phyloP scores from a whole-genome alignment of 2,888 invertebrate genomes.

The Sussaba pulchella region DNA sequence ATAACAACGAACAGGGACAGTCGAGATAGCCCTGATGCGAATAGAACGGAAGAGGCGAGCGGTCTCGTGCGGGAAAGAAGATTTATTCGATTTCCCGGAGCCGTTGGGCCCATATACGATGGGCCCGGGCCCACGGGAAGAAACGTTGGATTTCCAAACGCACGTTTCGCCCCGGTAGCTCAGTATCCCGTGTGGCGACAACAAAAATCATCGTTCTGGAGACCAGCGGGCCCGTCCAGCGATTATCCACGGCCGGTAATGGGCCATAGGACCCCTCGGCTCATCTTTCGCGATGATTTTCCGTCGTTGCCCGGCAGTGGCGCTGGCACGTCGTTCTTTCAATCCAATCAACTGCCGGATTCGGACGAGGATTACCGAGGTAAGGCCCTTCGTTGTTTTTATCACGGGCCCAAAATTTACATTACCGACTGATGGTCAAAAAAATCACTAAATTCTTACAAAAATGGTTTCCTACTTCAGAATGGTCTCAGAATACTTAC shows the following conservation, averaged over 20 bases:
- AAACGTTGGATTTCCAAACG: conserved; percentile 65
- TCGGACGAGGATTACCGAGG: conserved; percentile 82
- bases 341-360: conserved; percentile 81
- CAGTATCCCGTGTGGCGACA: conserved; percentile 79
- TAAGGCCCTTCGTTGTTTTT: conserved; percentile 55
- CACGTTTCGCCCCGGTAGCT: conserved; percentile 71
- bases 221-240: conserved; percentile 67
- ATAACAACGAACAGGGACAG: conserved; percentile 33
- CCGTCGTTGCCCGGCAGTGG: conserved; percentile 75
- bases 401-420: background rate
- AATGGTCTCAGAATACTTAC: no score
- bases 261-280: conserved; percentile 81
- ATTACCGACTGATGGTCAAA: background rate
- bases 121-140: conserved; percentile 65
- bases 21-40: conserved; percentile 27
- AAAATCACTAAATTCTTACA: no score
- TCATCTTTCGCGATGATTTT: conserved; percentile 82
- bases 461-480: no score
- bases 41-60: conserved; percentile 53
- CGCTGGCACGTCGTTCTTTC: conserved; percentile 78
- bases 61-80: conserved; percentile 71
- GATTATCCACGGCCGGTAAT: conserved; percentile 79
- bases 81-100: conserved; percentile 79
- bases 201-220: conserved; percentile 80
- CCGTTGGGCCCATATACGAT: conserved; percentile 75